Evolutionary conservation across 1,140 invertebrate species (phyloP).

Genomic region (Prorops nasuta): DNA sequence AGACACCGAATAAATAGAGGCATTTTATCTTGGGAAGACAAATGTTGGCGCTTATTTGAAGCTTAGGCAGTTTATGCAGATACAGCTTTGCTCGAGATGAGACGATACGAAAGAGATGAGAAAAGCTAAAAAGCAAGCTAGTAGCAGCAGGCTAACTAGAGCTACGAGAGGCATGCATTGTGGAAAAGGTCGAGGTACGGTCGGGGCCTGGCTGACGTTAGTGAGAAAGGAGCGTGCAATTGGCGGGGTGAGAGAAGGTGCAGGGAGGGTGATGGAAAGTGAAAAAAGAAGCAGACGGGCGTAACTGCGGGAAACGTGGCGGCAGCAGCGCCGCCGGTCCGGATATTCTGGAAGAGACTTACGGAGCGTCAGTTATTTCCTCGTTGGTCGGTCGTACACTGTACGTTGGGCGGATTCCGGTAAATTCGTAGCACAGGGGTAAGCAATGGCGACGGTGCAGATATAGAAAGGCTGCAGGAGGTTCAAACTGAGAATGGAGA

Average conservation of each 20-base stretch:
- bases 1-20: no score
- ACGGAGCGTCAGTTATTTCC: slow-evolving; percentile 36
- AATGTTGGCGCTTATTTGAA: no score
- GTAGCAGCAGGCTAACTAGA: no score
- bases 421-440: slow-evolving; percentile 24
- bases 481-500: slow-evolving; percentile 9
- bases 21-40: no score
- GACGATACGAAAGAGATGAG: no score
- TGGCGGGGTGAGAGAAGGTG: background rate
- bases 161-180: no score
- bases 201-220: no score
- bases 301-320: slow-evolving; percentile 8
- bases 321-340: background rate
- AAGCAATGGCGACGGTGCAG: slow-evolving; percentile 3
- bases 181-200: no score
- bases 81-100: no score
- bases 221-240: slow-evolving; percentile 14
- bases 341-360: slow-evolving; percentile 32
- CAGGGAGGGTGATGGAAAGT: background rate
- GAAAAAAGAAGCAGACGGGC: background rate
- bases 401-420: slow-evolving; percentile 27
- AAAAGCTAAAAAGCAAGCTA: no score
- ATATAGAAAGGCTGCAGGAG: background rate
- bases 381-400: slow-evolving; percentile 32
- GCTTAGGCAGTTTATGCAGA: no score